Base-by-base conservation (phyloP, 2,888 invertebrate species). In the Strigamia crassipes region DNA sequence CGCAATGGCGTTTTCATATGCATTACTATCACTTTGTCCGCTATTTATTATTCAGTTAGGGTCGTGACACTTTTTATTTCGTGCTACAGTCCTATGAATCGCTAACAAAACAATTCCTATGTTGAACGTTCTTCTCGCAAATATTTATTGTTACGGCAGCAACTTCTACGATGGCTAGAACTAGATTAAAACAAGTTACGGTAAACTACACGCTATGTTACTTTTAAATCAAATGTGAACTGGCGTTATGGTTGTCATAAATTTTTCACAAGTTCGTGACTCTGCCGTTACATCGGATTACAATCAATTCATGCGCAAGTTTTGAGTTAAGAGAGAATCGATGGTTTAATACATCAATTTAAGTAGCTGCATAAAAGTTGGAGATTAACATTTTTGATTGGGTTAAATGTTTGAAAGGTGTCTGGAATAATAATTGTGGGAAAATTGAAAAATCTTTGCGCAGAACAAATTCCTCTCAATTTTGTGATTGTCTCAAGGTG, bases 11-110 rank as follows among this genome's bases (percentile, higher is more conserved):
- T 38, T 38, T 38, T 38, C 38, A 38, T 38, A 38, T 38, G 38
- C 38, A 38, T 38, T 38, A 38, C 38, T 6, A 38, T 38, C 46
- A 46, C 15, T 46, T 46, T 13, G 15, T 4, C 15, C 46, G 13
- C 12, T n/a, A 56, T 56, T 18, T n/a, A 56, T 56, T 56, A 56
- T 56, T 56, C 56, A 56, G 56, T 56, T n/a, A 56, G 56, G 56
- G 56, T 21, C 56, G 21, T 56, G 18, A 18, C 18, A 56, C 1
- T 18, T 56, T 18, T 18, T 18, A 18, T 56, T 56, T 56, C 56
- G 56, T 18, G 56, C 56, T 9, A 18, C n/a, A 56, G 18, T 18
- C 9, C 0, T 21, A 18, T 56, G 56, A 56, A 56, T 18, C 18
- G 56, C 18, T 56, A 18, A 18, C 18, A 56, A 56, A 56, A 56